Percentiles rank a stretch among this genome's conserved stretches.
Conservation (phyloP, 2,888 invertebrate genomes). For the Hirtodrosophila trivittata region DNA sequence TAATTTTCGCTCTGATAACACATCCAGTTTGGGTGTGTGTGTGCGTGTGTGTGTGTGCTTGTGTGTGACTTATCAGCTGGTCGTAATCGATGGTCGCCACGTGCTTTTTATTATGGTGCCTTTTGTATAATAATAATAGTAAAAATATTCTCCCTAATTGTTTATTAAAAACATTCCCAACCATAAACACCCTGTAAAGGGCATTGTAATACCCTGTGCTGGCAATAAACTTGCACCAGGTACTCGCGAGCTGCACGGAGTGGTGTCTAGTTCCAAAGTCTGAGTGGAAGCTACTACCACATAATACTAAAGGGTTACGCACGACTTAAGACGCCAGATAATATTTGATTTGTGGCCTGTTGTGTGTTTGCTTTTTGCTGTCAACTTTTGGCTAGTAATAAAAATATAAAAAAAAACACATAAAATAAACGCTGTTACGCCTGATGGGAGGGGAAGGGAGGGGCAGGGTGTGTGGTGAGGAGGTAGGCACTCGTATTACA, state of each 20-base stretch:
- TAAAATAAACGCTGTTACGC: constrained; percentile 1
- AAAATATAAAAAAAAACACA: neutral
- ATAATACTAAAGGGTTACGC: constrained; percentile 1
- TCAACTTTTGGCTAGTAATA: constrained; percentile 22
- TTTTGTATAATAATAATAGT: constrained; percentile 18
- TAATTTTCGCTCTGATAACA: constrained; percentile 46
- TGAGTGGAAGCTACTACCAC: too few species aligned
- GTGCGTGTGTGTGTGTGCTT: constrained; percentile 5
- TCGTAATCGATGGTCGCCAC: constrained; percentile 34
- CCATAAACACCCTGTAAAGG: too few species aligned
- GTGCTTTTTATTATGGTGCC: constrained; percentile 29
- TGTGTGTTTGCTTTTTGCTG: constrained; percentile 12
- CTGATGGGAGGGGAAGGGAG: neutral
- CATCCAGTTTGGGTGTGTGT: neutral
- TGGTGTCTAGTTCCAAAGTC: too few species aligned
- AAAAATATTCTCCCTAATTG: constrained; percentile 2
- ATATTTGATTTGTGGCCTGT: constrained; percentile 15
- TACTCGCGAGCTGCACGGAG: too few species aligned
- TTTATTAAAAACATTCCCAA: too few species aligned
- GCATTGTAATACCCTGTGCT: too few species aligned
- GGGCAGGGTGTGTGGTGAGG: too few species aligned
- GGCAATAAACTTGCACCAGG: too few species aligned
- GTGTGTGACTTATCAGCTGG: constrained; percentile 36
- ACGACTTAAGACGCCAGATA: constrained; percentile 22
- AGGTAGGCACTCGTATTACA: constrained; percentile 6